These are phyloP conservation scores for Stichodactyla helianthus DNA, from an alignment of 64 coral and sea anemone species.

Conservation along the genomic window DNA sequence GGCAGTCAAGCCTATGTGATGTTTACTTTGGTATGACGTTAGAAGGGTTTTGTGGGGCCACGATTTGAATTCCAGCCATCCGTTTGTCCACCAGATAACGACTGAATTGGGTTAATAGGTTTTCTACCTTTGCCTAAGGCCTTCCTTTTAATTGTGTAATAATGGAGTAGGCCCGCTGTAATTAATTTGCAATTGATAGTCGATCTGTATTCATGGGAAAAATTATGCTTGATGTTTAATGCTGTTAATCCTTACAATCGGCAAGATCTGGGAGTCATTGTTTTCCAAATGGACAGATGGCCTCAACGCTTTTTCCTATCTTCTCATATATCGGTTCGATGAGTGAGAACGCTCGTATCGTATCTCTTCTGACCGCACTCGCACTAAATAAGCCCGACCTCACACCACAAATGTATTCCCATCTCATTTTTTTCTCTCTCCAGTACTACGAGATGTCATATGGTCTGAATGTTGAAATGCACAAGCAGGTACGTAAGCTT, in stretches of 20 bases:
- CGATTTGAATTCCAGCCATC: constrained; percentile 90
- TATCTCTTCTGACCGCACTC: constrained; percentile 23
- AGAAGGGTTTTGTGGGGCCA: constrained; percentile 70
- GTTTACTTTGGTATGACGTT: constrained; percentile 94
- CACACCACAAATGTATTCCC: constrained; percentile 70
- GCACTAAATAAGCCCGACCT: constrained; percentile 45
- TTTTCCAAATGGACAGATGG: constrained; percentile 51
- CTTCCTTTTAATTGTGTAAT: constrained; percentile 99
- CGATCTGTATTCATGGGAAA: constrained; percentile 93
- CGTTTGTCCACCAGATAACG: constrained; percentile 92
- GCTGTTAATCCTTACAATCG: constrained; percentile 83
- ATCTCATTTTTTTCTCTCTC: constrained; percentile 27
- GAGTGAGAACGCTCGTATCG: constrained; percentile 42
- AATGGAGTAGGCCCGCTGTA: constrained; percentile 86
- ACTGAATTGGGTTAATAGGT: constrained; percentile 88
- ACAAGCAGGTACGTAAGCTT: constrained; percentile 85
- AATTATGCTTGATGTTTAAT: constrained; percentile 70
- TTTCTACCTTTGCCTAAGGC: constrained; percentile 72
- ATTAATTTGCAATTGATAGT: constrained; percentile 99
- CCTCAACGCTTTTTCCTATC: constrained; percentile 36
- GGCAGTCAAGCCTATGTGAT: constrained; percentile 48
- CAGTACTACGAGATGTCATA: constrained; percentile 99
- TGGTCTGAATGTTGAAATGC: constrained; percentile 99
- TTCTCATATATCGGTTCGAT: constrained; percentile 36
- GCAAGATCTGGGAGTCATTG: constrained; percentile 74